Evolutionary conservation across 2,888 invertebrate species (phyloP).

Genomic region (Physocephala rufipes): DNA sequence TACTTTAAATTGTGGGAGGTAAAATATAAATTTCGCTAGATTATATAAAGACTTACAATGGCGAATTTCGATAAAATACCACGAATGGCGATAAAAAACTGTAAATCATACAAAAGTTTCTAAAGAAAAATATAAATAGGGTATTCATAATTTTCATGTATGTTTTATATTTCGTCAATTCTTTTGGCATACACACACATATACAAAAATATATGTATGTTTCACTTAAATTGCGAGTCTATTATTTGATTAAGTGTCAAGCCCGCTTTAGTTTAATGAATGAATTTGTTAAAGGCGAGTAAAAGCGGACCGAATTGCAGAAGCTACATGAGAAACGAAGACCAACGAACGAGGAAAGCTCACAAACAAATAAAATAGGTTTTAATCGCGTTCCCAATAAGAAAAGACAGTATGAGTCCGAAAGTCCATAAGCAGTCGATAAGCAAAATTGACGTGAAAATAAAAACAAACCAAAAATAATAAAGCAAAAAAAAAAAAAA

Average conservation of each 20-base stretch:
- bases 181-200: background rate
- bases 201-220: slow-evolving; percentile 24
- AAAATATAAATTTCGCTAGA: no score
- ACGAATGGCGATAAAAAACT: background rate
- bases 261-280: slow-evolving; percentile 21
- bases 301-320: background rate
- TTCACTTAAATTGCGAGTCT: slow-evolving; percentile 23
- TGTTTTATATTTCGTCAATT: background rate
- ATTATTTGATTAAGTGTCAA: slow-evolving; percentile 17
- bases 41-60: no score
- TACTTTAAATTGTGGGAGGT: background rate
- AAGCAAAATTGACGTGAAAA: background rate
- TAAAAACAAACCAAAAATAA: background rate
- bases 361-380: background rate
- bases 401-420: background rate
- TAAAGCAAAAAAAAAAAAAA: no score
- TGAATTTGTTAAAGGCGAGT: slow-evolving; percentile 20
- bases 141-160: background rate
- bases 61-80: no score
- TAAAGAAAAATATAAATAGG: background rate
- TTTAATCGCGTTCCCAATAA: slow-evolving; percentile 31
- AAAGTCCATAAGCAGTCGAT: background rate
- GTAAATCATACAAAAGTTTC: background rate
- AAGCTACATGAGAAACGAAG: background rate
- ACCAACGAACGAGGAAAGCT: background rate